Evolutionary conservation across 2,888 invertebrate genomes (phyloP).

Genomic region (Aphidoletes aphidimyza): DNA sequence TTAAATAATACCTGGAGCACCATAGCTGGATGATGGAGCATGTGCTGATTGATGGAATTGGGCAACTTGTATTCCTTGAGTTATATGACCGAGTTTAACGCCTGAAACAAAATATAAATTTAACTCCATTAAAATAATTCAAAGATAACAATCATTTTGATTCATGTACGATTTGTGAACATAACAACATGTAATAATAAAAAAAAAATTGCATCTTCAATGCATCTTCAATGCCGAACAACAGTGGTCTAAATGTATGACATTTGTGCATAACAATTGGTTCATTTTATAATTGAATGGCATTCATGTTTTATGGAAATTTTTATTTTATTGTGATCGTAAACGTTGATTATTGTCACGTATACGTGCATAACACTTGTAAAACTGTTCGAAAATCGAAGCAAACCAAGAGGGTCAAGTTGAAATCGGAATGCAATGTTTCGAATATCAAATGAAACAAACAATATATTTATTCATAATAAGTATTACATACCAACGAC

Average conservation of each 20-base stretch:
- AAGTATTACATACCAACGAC: conserved; percentile 6
- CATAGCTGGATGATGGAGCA: conserved; percentile 72
- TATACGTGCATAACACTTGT: too few species aligned
- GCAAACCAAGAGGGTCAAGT: too few species aligned
- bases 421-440: neutral
- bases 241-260: neutral
- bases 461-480: neutral
- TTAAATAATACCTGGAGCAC: too few species aligned
- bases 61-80: conserved; percentile 83
- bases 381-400: too few species aligned
- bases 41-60: conserved; percentile 76
- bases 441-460: neutral
- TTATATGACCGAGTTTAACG: conserved; percentile 81
- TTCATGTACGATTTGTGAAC: conserved; percentile 52
- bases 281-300: too few species aligned
- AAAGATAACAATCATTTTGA: conserved; percentile 61
- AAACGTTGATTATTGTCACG: too few species aligned
- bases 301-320: too few species aligned
- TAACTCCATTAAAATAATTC: neutral
- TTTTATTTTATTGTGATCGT: too few species aligned
- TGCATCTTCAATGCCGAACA: conserved; percentile 28
- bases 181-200: too few species aligned
- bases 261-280: neutral
- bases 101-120: conserved; percentile 76
- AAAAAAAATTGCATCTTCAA: neutral